Conservation (phyloP, 2,113 vertebrate species). For the Salvelinus alpinus region DNA sequence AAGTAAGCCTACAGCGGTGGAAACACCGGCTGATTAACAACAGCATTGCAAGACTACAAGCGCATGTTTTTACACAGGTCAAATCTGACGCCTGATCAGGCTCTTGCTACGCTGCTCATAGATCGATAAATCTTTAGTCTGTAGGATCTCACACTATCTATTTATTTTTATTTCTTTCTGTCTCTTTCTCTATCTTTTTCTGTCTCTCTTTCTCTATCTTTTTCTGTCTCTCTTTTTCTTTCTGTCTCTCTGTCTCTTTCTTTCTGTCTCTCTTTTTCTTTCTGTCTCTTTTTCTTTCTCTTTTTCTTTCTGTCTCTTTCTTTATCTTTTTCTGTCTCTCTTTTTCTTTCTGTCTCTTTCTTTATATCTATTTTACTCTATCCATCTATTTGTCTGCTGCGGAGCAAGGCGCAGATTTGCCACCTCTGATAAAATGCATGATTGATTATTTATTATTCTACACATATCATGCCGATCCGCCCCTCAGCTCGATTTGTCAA, state of each 20-base stretch:
- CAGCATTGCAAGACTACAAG: constrained; percentile 37
- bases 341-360: neutral
- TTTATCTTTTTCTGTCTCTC: too few species aligned
- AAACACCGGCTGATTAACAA: constrained; percentile 41
- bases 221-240: too few species aligned
- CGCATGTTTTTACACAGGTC: constrained; percentile 64
- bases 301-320: too few species aligned
- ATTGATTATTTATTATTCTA: constrained; percentile 7
- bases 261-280: too few species aligned
- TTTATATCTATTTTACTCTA: neutral
- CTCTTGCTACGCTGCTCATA: too few species aligned
- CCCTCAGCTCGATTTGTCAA: constrained; percentile 34
- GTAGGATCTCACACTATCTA: too few species aligned
- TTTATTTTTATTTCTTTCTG: too few species aligned
- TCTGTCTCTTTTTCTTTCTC: fast-evolving
- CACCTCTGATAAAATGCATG: constrained; percentile 61
- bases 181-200: too few species aligned
- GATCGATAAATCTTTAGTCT: too few species aligned
- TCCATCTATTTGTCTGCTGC: constrained; percentile 30
- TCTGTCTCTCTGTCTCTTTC: too few species aligned
- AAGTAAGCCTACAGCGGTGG: constrained; percentile 75
- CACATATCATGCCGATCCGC: constrained; percentile 49
- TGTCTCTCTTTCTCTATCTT: neutral
- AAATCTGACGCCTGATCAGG: constrained; percentile 54
- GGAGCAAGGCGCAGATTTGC: constrained; percentile 69